Percentiles rank a stretch among this genome's conserved stretches.
phyloP scores from a whole-genome alignment of 2,888 invertebrate genomes.

The Balanococcus diminutus region DNA sequence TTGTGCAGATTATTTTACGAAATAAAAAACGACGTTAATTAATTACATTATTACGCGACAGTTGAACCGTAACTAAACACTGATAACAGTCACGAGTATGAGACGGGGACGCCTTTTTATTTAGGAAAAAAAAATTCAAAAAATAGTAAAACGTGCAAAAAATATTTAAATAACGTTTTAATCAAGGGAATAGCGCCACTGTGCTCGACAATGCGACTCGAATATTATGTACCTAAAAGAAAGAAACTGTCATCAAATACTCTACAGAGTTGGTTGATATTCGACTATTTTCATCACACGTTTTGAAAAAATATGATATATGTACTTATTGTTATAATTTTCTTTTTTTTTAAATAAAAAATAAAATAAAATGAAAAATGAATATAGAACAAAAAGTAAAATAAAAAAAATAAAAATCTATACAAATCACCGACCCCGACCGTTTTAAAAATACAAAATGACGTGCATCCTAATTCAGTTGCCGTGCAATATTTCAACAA shows the following conservation, averaged over 20 bases:
- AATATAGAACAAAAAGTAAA: not conserved
- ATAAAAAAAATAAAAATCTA: not conserved
- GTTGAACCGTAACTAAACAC: not conserved
- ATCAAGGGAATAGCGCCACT: not conserved
- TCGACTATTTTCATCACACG: not conserved
- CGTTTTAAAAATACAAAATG: not conserved
- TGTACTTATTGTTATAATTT: not conserved
- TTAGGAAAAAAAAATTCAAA: not conserved
- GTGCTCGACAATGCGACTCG: not conserved
- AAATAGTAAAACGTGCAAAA: not conserved
- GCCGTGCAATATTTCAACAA: not conserved
- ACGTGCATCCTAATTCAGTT: constrained; percentile 9
- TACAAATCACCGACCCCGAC: not conserved
- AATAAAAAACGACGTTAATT: constrained; percentile 1
- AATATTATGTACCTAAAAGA: not conserved
- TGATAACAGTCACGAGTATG: constrained; percentile 9
- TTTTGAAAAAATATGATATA: not conserved
- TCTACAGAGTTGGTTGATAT: not conserved
- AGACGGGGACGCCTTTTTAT: not conserved
- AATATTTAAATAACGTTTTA: constrained; percentile 5
- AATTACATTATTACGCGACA: not conserved
- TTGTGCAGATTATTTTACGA: not conserved
- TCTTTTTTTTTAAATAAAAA: not conserved
- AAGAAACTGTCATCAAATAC: not conserved
- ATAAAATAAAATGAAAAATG: not conserved